Evolutionary conservation across 2,888 invertebrate species (phyloP).

Genomic region (Cosmorhoe ocellata): DNA sequence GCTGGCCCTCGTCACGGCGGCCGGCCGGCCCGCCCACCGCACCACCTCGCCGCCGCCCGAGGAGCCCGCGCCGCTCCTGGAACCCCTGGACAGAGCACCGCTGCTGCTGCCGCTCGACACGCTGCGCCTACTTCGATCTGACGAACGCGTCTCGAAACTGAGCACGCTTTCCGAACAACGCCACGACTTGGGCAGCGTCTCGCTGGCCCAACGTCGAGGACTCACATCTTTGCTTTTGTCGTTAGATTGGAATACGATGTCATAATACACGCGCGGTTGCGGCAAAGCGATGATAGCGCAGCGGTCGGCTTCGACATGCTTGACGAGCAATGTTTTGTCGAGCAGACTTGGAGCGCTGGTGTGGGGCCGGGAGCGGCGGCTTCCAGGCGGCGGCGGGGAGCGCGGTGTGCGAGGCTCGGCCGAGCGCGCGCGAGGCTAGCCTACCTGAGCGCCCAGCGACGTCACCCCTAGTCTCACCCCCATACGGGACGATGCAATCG

Average conservation of each 20-base stretch:
- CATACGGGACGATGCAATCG: conserved; percentile 83
- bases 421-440: conserved; percentile 82
- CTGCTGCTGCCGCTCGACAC: conserved; percentile 54
- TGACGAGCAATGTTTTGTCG: conserved; percentile 72
- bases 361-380: conserved; percentile 50
- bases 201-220: conserved; percentile 70
- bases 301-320: conserved; percentile 68
- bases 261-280: conserved; percentile 69
- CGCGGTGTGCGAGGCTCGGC: conserved; percentile 64
- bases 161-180: conserved; percentile 72
- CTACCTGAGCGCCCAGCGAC: conserved; percentile 85
- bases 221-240: conserved; percentile 54
- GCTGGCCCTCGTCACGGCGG: conserved; percentile 79
- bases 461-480: conserved; percentile 89
- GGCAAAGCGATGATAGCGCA: conserved; percentile 77
- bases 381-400: conserved; percentile 49
- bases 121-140: conserved; percentile 59
- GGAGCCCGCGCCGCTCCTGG: conserved; percentile 39
- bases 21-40: conserved; percentile 74
- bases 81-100: conserved; percentile 34
- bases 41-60: conserved; percentile 66
- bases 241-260: conserved; percentile 60
- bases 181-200: conserved; percentile 72
- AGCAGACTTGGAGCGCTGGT: conserved; percentile 66
- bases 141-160: conserved; percentile 54